Base-by-base conservation (phyloP, 2,888 invertebrate genomes). In the Sipunculus nudus region DNA sequence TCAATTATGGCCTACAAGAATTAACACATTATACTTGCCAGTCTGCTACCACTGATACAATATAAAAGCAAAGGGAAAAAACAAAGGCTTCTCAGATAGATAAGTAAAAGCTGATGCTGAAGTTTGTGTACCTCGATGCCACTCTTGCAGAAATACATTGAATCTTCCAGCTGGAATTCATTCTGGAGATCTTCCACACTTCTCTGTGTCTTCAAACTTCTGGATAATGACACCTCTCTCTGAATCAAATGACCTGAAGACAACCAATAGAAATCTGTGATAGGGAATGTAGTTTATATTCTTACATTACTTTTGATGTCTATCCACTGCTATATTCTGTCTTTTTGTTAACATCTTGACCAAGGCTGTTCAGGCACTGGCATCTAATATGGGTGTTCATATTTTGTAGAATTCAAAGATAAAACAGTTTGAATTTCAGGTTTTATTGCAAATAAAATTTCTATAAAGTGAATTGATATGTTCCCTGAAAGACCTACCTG, bases 81-180 rank as follows among this genome's bases (percentile, higher is more conserved):
- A 19, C 13, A 43, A 43, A 8, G n/a, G 8, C n/a, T 19, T 10
- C 8, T 43, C n/a, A 13, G 8, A 8, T 13, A 13, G 13, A 43
- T n/a, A 43, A 13, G 45, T 19, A 43, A 46, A 54, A 54, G n/a
- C 8, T 28, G 19, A 57, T 16, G 56, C n/a, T 23, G 6, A 19
- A 26, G 19, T n/a, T n/a, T n/a, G 54, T 55, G 54, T 70, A 84
- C 84, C 80, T 97, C 96, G 75, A 96, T 90, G 19, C 97, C 97
- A 25, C 92, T 91, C 86, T 93, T 93, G 35, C 95, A 89, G 79
- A 93, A 92, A 80, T 92, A 93, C 81, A 95, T 88, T 76, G 92
- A 91, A 80, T 92, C 92, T 5, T 90, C 89, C 40, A 94, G 87
- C 78, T 93, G 89, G 84, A 94, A 94, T 76, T 91, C 91, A 23